Percentiles rank a stretch among this genome's conserved stretches.
These are phyloP conservation scores for Parnassius mnemosyne DNA, from an alignment of 2,888 invertebrate genomes.

Conservation along the genomic window DNA sequence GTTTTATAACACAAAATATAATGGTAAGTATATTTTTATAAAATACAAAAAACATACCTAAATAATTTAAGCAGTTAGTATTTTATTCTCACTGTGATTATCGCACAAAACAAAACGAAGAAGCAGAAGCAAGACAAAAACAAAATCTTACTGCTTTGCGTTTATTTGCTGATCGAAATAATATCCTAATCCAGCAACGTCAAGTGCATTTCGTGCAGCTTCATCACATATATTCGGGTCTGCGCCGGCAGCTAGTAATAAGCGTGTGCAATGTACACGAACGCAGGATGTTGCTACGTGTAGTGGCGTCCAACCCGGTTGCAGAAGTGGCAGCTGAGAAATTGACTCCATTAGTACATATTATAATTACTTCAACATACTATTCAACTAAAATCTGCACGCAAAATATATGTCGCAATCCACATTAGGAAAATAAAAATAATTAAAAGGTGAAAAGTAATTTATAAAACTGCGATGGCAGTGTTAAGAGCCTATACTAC, in stretches of 20 bases:
- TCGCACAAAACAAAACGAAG: too few relatives aligned
- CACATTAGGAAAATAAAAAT: too few relatives aligned
- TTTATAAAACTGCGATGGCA: too few relatives aligned
- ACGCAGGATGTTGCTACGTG: conserved; percentile 80
- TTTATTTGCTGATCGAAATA: conserved; percentile 50
- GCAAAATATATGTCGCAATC: too few relatives aligned
- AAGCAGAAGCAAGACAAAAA: background rate
- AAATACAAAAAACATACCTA: too few relatives aligned
- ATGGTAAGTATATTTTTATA: too few relatives aligned
- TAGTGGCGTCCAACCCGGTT: conserved; percentile 81
- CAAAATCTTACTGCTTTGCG: conserved; percentile 36
- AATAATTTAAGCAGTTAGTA: too few relatives aligned
- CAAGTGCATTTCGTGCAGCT: conserved; percentile 68
- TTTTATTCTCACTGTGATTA: too few relatives aligned
- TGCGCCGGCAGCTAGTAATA: conserved; percentile 74
- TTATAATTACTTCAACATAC: background rate
- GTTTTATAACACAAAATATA: too few relatives aligned
- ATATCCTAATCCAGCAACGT: conserved; percentile 69
- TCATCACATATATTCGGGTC: conserved; percentile 65
- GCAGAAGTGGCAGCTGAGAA: conserved; percentile 62
- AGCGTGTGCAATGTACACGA: conserved; percentile 67
- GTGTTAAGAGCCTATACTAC: too few relatives aligned
- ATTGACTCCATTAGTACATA: background rate
- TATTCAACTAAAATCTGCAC: too few relatives aligned
- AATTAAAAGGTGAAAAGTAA: too few relatives aligned